Evolutionary conservation across 2,113 vertebrate genomes (phyloP).

Genomic region (Melanerpes formicivorus): DNA sequence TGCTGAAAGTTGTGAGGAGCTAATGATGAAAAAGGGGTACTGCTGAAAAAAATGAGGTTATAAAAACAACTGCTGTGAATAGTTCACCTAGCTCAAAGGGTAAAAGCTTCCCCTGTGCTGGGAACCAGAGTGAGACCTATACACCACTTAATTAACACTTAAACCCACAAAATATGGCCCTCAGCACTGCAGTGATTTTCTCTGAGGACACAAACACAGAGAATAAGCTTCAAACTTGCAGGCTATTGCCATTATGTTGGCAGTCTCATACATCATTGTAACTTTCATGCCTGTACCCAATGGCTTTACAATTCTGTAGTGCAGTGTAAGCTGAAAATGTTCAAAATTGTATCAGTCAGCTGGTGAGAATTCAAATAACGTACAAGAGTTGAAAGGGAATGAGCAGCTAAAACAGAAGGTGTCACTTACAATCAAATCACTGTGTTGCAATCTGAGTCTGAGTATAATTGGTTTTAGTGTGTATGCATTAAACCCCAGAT

Average conservation of each 20-base stretch:
- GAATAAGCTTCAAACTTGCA: constrained; percentile 15
- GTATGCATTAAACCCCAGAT: neutral
- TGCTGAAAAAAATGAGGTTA: neutral
- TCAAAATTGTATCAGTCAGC: neutral
- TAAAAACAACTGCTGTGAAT: neutral
- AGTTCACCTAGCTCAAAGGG: neutral
- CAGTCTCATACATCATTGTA: constrained; percentile 40
- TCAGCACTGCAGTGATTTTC: constrained; percentile 10
- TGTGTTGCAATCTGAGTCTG: neutral
- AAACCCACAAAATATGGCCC: constrained; percentile 21
- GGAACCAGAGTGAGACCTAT: constrained; percentile 1
- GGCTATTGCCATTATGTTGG: constrained; percentile 21
- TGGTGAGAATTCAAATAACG: neutral
- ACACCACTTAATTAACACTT: constrained; percentile 53
- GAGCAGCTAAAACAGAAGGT: constrained; percentile 8
- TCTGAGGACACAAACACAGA: constrained; percentile 13
- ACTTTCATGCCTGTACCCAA: neutral
- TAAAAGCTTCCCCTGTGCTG: constrained; percentile 12
- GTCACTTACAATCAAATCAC: neutral
- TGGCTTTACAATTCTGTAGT: neutral
- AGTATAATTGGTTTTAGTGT: neutral
- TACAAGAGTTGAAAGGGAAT: constrained; percentile 5
- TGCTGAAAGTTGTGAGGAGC: neutral
- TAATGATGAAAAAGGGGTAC: neutral
- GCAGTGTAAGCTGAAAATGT: constrained; percentile 25